These are phyloP conservation scores for Allobates femoralis DNA, from an alignment of 2,797 vertebrate species.

Conservation along the genomic window DNA sequence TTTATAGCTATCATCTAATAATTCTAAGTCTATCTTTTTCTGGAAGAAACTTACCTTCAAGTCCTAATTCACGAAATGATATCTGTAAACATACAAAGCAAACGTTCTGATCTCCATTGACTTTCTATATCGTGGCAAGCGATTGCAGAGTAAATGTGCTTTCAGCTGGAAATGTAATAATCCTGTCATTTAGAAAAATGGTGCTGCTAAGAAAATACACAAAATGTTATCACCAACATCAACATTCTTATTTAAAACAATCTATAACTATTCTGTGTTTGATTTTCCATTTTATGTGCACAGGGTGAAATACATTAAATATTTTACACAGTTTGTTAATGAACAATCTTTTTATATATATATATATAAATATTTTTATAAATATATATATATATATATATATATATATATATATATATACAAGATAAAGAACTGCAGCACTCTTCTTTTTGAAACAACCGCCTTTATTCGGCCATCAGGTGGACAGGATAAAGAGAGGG, in stretches of 20 bases:
- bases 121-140: constrained; percentile 30
- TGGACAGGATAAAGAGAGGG: no score
- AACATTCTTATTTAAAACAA: constrained; percentile 42
- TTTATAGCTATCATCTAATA: constrained; percentile 28
- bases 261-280: constrained; percentile 13
- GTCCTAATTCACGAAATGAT: constrained; percentile 42
- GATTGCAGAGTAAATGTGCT: constrained; percentile 48
- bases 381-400: no score
- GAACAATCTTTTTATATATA: no score
- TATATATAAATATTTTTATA: no score
- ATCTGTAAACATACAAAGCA: constrained; percentile 53
- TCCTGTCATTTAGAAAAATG: constrained; percentile 40
- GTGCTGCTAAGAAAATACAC: constrained; percentile 40
- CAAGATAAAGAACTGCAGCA: no score
- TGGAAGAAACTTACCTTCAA: constrained; percentile 45
- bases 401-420: no score
- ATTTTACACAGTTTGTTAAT: background rate
- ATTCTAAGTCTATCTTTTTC: background rate
- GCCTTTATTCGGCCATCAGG: no score
- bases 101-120: constrained; percentile 57
- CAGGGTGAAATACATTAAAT: background rate
- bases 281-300: background rate
- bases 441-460: no score
- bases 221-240: constrained; percentile 48
- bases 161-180: constrained; percentile 55